Base-by-base conservation (phyloP, 2,797 vertebrate genomes). In the Peromyscus attwateri region DNA sequence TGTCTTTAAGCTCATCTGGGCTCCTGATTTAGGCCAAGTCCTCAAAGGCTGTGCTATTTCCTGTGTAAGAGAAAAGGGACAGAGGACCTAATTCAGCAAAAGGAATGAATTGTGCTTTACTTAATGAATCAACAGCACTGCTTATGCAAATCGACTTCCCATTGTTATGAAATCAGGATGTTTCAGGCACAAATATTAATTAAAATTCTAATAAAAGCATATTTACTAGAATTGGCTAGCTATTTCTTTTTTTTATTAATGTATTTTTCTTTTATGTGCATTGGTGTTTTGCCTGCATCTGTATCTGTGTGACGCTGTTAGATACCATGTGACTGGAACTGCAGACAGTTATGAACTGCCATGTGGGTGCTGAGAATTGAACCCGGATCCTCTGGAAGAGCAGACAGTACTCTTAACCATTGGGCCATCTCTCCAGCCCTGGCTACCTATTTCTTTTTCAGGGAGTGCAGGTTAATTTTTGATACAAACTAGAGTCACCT, bases 41-140 rank as follows among this genome's bases (percentile, higher is more conserved):
- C 84, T 96, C 55, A 98, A 73, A 96, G 94, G 95, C 37, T 95
- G 95, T 97, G 89, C 90, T 96, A 94, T 98, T 96, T 94, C 96
- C 98, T 98, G 90, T 93, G 95, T 43, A 91, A 76, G 52, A 43
- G 88, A 81, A 83, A 84, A n/a, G 27, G 43, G 75, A 81, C 64
- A 92, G 89, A 96, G 1, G 55, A 66, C 81, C 64, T 70, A 82
- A 89, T 97, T 96, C 95, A 95, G 76, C 46, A 66, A 85, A 82
- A 81, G 68, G 93, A 91, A 96, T 62, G 55, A 98, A 92, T 40
- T 0, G 52, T 55, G n/a, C 68, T 92, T 81, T 95, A 94, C 81
- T 98, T 95, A 95, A 16, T 94, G 89, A 97, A 95, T 77, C 0
- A 64, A 83, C 87, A 94, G 49, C 37, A 96, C 89, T 83, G 94